Conservation (phyloP, 2,888 invertebrate genomes). For the Mechanitis messenoides region DNA sequence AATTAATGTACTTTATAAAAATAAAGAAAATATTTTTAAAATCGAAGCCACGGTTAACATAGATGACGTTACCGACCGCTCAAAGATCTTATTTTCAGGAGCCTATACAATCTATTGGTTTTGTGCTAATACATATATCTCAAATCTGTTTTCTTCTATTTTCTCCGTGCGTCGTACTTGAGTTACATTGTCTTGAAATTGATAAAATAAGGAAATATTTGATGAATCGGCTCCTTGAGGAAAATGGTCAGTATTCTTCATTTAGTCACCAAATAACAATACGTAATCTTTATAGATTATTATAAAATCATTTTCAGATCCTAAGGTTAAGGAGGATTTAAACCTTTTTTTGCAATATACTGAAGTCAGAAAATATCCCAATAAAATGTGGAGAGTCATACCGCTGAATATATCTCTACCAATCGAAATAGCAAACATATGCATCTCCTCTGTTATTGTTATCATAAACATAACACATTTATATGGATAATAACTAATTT, state of each 20-base stretch:
- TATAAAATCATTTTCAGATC: conserved; percentile 42
- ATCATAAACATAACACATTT: conserved; percentile 64
- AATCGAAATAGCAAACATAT: conserved; percentile 51
- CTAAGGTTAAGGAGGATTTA: conserved; percentile 41
- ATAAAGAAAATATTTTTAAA: too few relatives aligned
- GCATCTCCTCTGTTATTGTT: conserved; percentile 58
- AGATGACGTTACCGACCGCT: neutral
- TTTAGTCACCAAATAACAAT: neutral
- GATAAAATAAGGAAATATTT: conserved; percentile 52
- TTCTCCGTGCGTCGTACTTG: conserved; percentile 55
- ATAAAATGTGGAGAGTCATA: conserved; percentile 56
- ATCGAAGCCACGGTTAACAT: neutral
- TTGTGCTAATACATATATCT: conserved; percentile 46
- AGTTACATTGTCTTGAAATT: conserved; percentile 52
- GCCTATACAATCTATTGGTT: conserved; percentile 40
- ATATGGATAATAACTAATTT: conserved; percentile 34
- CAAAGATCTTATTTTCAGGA: conserved; percentile 40
- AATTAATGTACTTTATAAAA: too few relatives aligned
- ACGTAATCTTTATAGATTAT: neutral
- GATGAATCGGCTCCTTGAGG: conserved; percentile 49
- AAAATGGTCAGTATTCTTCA: conserved; percentile 40
- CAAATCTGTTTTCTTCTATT: conserved; percentile 56
- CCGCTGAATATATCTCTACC: conserved; percentile 53
- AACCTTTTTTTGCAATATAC: conserved; percentile 54
- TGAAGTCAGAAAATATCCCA: conserved; percentile 47